Evolutionary conservation across 2,113 vertebrate species (phyloP).

Genomic region (Pituophis catenifer): DNA sequence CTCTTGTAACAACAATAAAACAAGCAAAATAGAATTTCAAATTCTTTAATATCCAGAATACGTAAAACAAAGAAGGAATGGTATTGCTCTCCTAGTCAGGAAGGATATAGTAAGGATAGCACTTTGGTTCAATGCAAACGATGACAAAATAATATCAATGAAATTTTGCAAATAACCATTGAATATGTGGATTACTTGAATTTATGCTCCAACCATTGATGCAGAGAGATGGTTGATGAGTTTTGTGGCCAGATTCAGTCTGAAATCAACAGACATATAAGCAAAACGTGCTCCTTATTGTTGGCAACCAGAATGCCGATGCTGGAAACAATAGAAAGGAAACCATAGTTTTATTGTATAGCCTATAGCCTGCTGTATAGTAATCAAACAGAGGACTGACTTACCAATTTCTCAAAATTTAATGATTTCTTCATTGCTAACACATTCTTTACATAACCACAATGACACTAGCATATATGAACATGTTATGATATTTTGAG

Average conservation of each 20-base stretch:
- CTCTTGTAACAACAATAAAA: no score
- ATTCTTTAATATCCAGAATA: neutral
- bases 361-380: neutral
- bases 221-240: no score
- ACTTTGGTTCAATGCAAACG: neutral
- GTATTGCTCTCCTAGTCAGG: neutral
- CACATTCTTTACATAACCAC: neutral
- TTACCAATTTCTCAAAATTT: neutral
- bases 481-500: no score
- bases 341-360: neutral
- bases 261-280: neutral
- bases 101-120: neutral
- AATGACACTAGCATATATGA: neutral
- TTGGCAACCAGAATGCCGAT: neutral
- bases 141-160: neutral
- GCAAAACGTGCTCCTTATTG: neutral
- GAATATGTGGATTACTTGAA: neutral
- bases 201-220: neutral
- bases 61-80: neutral
- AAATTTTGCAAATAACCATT: neutral
- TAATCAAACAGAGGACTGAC: neutral
- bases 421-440: neutral
- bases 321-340: neutral
- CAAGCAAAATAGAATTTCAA: neutral
- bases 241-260: neutral